Evolutionary conservation across 2,113 vertebrate species (phyloP), one percentile per base, ranked within the genome.

Genomic region (Dasyurus viverrinus): DNA sequence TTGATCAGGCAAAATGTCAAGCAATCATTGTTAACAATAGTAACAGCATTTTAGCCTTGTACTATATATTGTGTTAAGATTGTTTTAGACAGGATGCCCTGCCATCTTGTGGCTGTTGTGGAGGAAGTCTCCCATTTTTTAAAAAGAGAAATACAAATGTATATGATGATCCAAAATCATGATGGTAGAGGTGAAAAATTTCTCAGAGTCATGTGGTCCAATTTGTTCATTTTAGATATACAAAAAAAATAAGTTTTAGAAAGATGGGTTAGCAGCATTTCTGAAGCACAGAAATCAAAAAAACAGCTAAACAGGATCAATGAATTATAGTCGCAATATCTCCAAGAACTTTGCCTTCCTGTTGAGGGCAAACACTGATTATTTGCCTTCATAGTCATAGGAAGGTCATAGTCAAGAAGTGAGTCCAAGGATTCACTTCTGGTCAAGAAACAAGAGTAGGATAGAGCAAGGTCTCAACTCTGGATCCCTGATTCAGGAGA

Each of bases 101-200:
- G 89, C 93, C 96, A 97, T 36, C 91, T 94, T n/a, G 96, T 91
- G 96, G 93, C 50, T 25, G 0, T 7, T 26, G 3, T 0, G 1
- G 6, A 54, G 48, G 60, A 97, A 84, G 16, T 8, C 16, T 42
- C 8, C 14, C 47, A 23, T 0, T n/a, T 42, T 84, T 84, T 91
- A 36, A 19, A n/a, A 90, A 54, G 10, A 0, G n/a, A 93, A n/a
- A 16, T 3, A 0, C 25, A 8, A 16, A 89, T 22, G 25, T 16
- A 68, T 0, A 12, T 23, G 90, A 89, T 16, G 48, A 30, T 48
- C 54, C 46, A 2, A 10, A 76, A 25, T 93, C 47, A 25, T 9
- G 0, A 12, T 19, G 12, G 0, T 25, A 52, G 55, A 52, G 24
- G 23, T 84, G n/a, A 84, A 42, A 0, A 9, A 0, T 24, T 19